A percentile compares a stretch with the other conserved stretches of the same genome.
phyloP scores from a whole-genome alignment of 2,113 vertebrate species.

The Rhinolophus ferrumequinum region DNA sequence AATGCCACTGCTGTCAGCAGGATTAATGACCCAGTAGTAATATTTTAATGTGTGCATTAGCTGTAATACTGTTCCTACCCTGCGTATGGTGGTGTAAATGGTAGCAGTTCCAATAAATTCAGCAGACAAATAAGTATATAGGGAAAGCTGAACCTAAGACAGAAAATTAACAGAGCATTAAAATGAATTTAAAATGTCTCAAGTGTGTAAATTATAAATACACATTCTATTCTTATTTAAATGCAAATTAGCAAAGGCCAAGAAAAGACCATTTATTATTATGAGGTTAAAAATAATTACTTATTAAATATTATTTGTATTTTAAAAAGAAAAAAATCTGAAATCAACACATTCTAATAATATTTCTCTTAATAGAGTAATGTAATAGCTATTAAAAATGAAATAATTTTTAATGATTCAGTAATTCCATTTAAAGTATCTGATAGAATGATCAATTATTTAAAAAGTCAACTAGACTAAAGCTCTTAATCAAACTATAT shows the following conservation, averaged over 20 bases:
- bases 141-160: slow-evolving; percentile 93
- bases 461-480: background rate
- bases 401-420: background rate
- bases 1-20: slow-evolving; percentile 92
- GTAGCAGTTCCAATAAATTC: slow-evolving; percentile 98
- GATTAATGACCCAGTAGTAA: slow-evolving; percentile 97
- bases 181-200: background rate
- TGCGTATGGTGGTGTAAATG: slow-evolving; percentile 96
- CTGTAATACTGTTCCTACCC: slow-evolving; percentile 96
- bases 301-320: background rate
- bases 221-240: slow-evolving; percentile 3
- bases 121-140: slow-evolving; percentile 97
- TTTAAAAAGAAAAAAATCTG: slow-evolving; percentile 26
- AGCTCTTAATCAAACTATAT: background rate
- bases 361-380: slow-evolving; percentile 14
- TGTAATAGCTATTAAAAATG: background rate
- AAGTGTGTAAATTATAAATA: background rate
- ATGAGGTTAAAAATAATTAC: background rate
- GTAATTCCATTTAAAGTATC: background rate
- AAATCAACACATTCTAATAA: background rate
- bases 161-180: background rate
- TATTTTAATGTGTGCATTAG: slow-evolving; percentile 97
- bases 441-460: background rate
- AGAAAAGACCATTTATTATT: background rate
- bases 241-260: background rate